phyloP scores from a whole-genome alignment of 2,888 invertebrate genomes.

The Chelonus formosanus region DNA sequence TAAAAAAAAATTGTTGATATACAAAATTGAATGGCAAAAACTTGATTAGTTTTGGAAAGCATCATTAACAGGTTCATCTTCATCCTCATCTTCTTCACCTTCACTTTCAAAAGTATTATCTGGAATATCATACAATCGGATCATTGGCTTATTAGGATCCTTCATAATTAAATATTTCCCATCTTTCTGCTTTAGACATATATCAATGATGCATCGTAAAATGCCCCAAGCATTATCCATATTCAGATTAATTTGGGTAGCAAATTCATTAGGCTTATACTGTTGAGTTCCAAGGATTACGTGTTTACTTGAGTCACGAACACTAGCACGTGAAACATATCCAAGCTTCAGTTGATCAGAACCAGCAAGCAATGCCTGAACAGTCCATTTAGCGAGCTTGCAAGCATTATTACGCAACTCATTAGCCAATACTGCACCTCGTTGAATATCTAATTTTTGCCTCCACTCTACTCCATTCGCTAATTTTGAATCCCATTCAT shows the following conservation, averaged over 20 bases:
- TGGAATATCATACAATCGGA: constrained; percentile 97
- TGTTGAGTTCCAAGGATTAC: constrained; percentile 97
- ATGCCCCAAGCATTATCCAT: constrained; percentile 99
- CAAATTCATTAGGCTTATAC: constrained; percentile 98
- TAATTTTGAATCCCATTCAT: constrained; percentile 98
- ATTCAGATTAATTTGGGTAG: constrained; percentile 96
- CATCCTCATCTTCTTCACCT: constrained; percentile 88
- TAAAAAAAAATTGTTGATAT: no score
- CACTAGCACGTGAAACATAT: constrained; percentile 95
- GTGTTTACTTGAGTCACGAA: constrained; percentile 94
- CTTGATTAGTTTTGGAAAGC: constrained; percentile 58
- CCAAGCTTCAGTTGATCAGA: constrained; percentile 99
- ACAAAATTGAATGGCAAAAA: no score
- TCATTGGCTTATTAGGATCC: constrained; percentile 98
- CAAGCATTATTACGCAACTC: constrained; percentile 99
- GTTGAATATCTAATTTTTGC: constrained; percentile 95
- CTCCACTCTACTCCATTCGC: constrained; percentile 99
- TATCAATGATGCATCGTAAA: constrained; percentile 94
- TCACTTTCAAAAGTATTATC: constrained; percentile 99
- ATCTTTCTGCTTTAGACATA: constrained; percentile 96
- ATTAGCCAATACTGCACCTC: constrained; percentile 97
- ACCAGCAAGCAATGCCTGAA: constrained; percentile 91
- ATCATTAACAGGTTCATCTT: constrained; percentile 68
- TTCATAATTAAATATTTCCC: constrained; percentile 98
- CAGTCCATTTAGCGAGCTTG: constrained; percentile 99